Conservation (phyloP, 2,113 vertebrate species). For the Pteropus alecto region DNA sequence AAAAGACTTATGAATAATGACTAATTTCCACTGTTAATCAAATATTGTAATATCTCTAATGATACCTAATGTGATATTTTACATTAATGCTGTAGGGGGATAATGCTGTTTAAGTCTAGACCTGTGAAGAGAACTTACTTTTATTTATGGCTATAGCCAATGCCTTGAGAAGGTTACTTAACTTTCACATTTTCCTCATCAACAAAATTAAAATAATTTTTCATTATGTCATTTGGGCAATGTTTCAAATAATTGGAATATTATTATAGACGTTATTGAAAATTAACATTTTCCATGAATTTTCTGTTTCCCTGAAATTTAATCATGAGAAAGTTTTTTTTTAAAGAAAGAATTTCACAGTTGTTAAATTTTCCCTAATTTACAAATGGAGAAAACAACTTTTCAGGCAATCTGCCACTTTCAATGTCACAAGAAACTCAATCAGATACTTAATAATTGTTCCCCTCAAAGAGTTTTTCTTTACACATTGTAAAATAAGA, state of each 20-base stretch:
- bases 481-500: background rate
- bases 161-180: background rate
- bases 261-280: background rate
- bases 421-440: background rate
- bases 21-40: background rate
- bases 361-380: background rate
- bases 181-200: background rate
- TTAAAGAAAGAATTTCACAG: background rate
- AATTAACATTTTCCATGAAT: background rate
- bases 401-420: background rate
- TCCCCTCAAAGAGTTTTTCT: background rate
- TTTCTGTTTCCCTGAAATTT: background rate
- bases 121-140: background rate
- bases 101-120: background rate
- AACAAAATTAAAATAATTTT: slow-evolving; percentile 8
- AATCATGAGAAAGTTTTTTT: background rate
- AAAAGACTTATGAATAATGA: background rate
- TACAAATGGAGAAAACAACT: background rate
- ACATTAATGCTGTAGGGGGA: background rate
- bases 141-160: background rate
- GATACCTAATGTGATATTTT: background rate
- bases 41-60: background rate
- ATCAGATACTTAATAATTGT: background rate
- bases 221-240: background rate
- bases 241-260: background rate